Evolutionary conservation across 1,140 invertebrate species (phyloP).

Genomic region (Fopius arisanus): DNA sequence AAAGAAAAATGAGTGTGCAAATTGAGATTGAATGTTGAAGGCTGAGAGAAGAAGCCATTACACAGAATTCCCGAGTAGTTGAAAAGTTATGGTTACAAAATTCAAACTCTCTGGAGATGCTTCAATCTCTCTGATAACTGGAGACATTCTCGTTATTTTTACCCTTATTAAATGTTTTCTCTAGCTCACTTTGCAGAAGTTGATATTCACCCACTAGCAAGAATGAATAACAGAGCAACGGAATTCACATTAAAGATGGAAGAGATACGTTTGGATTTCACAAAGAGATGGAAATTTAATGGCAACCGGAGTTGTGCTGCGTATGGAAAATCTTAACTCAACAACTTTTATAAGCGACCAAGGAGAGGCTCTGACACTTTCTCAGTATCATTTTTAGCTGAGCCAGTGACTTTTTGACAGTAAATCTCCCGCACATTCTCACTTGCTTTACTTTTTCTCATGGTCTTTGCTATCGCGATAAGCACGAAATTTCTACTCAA

Average conservation of each 20-base stretch:
- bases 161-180: not conserved
- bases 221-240: not conserved
- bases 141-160: not conserved
- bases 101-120: too few relatives aligned
- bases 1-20: not conserved
- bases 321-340: not conserved
- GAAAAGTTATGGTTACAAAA: too few relatives aligned
- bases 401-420: not conserved
- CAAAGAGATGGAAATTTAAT: not conserved
- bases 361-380: not conserved
- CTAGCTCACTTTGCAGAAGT: not conserved
- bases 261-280: not conserved
- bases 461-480: not conserved
- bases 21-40: conserved; percentile 19
- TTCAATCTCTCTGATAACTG: too few relatives aligned
- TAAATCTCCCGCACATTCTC: not conserved
- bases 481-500: not conserved
- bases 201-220: not conserved
- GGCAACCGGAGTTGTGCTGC: not conserved
- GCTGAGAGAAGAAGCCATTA: not conserved
- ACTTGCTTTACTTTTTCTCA: not conserved
- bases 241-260: not conserved
- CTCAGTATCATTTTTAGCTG: conserved; percentile 1
- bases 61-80: not conserved
- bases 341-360: not conserved